Base-by-base conservation (phyloP, 2,113 vertebrate species). In the Pseudopodoces humilis region DNA sequence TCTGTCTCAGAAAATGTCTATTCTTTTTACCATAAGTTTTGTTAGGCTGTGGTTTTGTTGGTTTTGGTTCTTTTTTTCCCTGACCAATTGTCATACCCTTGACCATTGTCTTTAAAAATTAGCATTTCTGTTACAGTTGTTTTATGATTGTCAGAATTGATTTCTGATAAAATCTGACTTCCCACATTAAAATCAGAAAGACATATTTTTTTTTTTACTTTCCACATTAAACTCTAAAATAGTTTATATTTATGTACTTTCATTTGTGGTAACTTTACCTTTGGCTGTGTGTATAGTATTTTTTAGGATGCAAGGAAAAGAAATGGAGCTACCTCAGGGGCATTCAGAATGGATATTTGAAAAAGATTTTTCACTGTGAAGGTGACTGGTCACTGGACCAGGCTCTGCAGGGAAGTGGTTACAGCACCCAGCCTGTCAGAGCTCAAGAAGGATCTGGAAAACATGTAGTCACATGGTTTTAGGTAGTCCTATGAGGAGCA, bases 51-150 rank as follows among this genome's bases (percentile, higher is more conserved):
- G 20, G 0, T 47, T 76, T 76, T 17, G 23, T 30, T 58, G 18
- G 3, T 15, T 47, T 53, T 44, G 5, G 2, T 1, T 1, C 2
- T 10, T 23, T 60, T 22, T 30, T 35, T 4, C 13, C 5, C 22
- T 84, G 19, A 17, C 8, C 9, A 3, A 67, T 81, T 70, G 12
- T 78, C 6, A 41, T 78, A 33, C 3, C 5, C 13, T 41, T 86
- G 20, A 58, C 49, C 10, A n/a, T 28, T 69, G 15, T 47, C 30
- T 80, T 83, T 47, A 86, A 83, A 84, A 74, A 47, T 71, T 81
- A 19, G 4, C 2, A 25, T 77, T 92, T 92, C 19, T 74, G 9
- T 77, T 92, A 81, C 46, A 19, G 25, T 64, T 74, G 14, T 63
- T 94, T 81, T 59, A 43, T 67, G 46, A 31, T 59, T 88, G 15